phyloP scores from a whole-genome alignment of 2,888 invertebrate genomes.

The Hedychridium roseum region DNA sequence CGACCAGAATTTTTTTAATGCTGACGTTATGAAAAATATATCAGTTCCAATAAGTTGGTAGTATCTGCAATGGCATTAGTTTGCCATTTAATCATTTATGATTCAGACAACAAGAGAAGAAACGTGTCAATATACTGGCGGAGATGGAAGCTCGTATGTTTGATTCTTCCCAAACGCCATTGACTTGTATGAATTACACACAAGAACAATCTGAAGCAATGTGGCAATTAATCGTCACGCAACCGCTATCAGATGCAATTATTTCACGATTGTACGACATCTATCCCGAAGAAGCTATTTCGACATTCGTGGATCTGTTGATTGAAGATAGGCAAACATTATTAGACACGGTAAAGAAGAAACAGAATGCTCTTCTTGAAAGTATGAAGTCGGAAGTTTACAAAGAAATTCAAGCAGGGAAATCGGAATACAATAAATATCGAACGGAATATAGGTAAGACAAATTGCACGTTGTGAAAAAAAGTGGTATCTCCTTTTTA shows the following conservation, averaged over 20 bases:
- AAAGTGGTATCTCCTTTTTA: no score
- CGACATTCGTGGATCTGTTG: slow-evolving; percentile 32
- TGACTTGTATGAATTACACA: slow-evolving; percentile 22
- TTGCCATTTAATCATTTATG: slow-evolving; percentile 1
- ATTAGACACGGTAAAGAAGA: slow-evolving; percentile 28
- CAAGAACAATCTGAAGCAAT: slow-evolving; percentile 34
- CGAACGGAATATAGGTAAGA: slow-evolving; percentile 37
- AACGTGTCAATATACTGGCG: slow-evolving; percentile 30
- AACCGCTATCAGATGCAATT: slow-evolving; percentile 27
- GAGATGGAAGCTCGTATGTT: slow-evolving; percentile 37
- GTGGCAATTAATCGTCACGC: slow-evolving; percentile 40
- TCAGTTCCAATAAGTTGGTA: not conserved
- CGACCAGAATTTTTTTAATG: no score
- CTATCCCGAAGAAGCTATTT: slow-evolving; percentile 33
- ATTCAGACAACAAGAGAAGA: slow-evolving; percentile 34
- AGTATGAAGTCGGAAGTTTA: slow-evolving; percentile 35
- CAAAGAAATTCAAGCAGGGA: slow-evolving; percentile 33
- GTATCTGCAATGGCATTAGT: not conserved
- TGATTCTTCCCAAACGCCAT: slow-evolving; percentile 10
- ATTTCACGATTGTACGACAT: slow-evolving; percentile 22
- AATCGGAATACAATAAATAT: slow-evolving; percentile 35
- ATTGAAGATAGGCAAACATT: slow-evolving; percentile 34
- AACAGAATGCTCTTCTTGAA: slow-evolving; percentile 29
- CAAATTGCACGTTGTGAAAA: no score
- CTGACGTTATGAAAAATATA: no score